Conservation (phyloP, 2,113 vertebrate species). For the Rhegmatorhina hoffmannsi region DNA sequence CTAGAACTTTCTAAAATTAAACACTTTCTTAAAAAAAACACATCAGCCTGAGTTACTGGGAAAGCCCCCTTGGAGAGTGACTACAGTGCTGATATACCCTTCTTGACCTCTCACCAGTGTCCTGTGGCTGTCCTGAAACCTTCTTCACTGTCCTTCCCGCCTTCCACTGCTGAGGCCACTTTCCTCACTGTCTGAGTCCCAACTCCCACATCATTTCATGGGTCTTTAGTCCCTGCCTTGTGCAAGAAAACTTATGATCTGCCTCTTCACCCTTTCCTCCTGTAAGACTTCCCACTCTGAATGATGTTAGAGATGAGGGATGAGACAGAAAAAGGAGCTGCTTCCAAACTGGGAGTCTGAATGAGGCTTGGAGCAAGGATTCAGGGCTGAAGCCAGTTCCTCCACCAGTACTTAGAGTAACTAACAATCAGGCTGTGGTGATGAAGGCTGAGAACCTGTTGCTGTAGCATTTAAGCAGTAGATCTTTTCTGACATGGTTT, state of each 20-base stretch:
- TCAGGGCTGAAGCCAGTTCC: neutral
- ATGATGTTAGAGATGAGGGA: rapidly evolving
- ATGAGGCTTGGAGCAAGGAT: neutral
- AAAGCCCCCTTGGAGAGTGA: neutral
- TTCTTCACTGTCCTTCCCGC: neutral
- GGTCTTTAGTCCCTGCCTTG: neutral
- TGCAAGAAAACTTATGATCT: neutral
- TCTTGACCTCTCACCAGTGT: neutral
- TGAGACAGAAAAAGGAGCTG: neutral
- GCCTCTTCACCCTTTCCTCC: neutral
- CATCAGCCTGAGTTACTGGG: neutral
- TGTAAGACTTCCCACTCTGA: neutral
- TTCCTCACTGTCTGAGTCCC: neutral
- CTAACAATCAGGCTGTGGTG: neutral
- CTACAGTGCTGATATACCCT: neutral
- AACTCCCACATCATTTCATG: neutral
- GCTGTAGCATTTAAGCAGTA: neutral
- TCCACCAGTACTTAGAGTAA: too few relatives aligned
- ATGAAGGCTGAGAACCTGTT: neutral
- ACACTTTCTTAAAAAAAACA: neutral
- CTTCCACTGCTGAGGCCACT: neutral
- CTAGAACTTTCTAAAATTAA: neutral
- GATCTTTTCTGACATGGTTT: neutral
- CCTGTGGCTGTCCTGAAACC: neutral
- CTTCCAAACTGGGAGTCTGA: neutral